These are phyloP conservation scores for Chrysodeixis includens DNA, from an alignment of 2,888 invertebrate species.

Conservation along the genomic window DNA sequence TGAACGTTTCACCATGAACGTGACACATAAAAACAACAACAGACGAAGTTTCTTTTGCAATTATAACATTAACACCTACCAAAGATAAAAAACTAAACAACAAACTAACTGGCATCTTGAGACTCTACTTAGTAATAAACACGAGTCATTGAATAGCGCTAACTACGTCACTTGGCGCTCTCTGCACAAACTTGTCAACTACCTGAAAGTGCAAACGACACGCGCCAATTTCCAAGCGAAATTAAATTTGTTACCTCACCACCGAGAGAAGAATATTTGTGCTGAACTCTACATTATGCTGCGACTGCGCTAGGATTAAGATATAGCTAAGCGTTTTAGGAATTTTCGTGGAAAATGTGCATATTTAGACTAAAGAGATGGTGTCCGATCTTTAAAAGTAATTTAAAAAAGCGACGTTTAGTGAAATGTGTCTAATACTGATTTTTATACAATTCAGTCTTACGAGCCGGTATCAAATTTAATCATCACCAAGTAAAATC, in stretches of 20 bases:
- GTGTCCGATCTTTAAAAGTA: too few relatives aligned
- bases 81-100: background rate
- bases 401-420: too few relatives aligned
- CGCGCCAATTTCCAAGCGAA: conserved; percentile 12
- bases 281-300: background rate
- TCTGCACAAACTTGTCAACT: conserved; percentile 34
- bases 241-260: conserved; percentile 18
- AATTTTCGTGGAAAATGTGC: background rate
- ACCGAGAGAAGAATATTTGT: background rate
- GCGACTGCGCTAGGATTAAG: background rate
- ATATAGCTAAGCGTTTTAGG: background rate
- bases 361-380: background rate
- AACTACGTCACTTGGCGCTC: conserved; percentile 31
- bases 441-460: too few relatives aligned
- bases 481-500: too few relatives aligned
- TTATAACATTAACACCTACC: too few relatives aligned
- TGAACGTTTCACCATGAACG: too few relatives aligned
- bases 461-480: too few relatives aligned
- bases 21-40: too few relatives aligned
- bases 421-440: too few relatives aligned
- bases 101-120: background rate
- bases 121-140: conserved; percentile 20
- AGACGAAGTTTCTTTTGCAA: too few relatives aligned
- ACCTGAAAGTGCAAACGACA: conserved; percentile 15
- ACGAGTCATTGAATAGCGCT: conserved; percentile 16